phyloP scores from a whole-genome alignment of 2,797 vertebrate species.

The Galagoides demidoff region DNA sequence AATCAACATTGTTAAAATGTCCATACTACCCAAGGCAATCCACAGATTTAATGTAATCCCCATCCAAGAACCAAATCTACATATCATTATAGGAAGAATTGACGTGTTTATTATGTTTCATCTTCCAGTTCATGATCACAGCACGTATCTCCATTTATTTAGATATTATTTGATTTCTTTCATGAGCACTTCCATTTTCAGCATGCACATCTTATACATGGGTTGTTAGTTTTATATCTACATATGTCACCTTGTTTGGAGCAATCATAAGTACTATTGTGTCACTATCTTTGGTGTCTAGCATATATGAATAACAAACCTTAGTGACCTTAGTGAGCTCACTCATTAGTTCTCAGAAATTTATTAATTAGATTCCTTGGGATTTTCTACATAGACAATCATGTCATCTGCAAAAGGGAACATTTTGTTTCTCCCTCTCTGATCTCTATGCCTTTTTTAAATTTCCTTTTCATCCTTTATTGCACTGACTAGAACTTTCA shows the following conservation, averaged over 20 bases:
- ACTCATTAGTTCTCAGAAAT: background rate
- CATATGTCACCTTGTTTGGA: background rate
- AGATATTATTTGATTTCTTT: background rate
- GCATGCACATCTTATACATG: background rate
- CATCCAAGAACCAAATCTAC: background rate
- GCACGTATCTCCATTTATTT: background rate
- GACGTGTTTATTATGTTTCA: background rate
- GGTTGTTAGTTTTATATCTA: background rate
- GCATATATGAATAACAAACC: background rate
- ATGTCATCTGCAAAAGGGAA: background rate
- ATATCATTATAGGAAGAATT: background rate
- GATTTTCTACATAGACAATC: background rate
- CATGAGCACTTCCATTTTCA: background rate
- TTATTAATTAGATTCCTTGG: background rate
- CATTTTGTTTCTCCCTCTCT: background rate
- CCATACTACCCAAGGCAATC: no score
- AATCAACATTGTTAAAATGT: no score
- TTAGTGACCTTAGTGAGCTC: background rate
- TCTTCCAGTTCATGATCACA: background rate
- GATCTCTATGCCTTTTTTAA: background rate
- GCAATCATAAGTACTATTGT: background rate
- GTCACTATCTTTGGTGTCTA: background rate
- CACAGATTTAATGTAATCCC: no score
- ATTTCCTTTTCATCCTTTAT: background rate
- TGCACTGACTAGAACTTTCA: background rate